phyloP scores from a whole-genome alignment of 2,888 invertebrate genomes.

The Drosophila neotestacea region DNA sequence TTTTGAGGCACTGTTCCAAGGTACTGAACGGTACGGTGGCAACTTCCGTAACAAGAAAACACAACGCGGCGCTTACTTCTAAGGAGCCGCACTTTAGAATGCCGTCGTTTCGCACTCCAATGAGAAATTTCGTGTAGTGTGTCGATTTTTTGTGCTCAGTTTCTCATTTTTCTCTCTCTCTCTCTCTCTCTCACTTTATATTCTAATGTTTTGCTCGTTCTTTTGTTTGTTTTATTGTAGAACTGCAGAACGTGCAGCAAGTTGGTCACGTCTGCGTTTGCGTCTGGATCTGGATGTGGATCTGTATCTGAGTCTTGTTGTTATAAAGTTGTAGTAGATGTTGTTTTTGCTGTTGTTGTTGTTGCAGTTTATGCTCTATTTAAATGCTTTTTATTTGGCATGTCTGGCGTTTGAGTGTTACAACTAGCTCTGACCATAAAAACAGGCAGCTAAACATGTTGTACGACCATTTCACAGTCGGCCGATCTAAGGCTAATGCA shows the following conservation, averaged over 20 bases:
- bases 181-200: slow-evolving; percentile 11
- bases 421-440: slow-evolving; percentile 54
- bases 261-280: slow-evolving; percentile 68
- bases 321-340: slow-evolving; percentile 14
- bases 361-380: slow-evolving; percentile 77
- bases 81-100: slow-evolving; percentile 45
- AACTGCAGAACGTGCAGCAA: slow-evolving; percentile 63
- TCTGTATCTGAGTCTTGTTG: slow-evolving; percentile 29
- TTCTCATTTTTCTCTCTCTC: slow-evolving; percentile 1
- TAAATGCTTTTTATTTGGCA: slow-evolving; percentile 76
- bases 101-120: slow-evolving; percentile 71
- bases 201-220: slow-evolving; percentile 22
- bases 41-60: slow-evolving; percentile 45
- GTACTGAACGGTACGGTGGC: slow-evolving; percentile 8
- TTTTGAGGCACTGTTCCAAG: slow-evolving; percentile 7
- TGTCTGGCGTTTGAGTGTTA: slow-evolving; percentile 74
- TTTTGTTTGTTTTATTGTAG: slow-evolving; percentile 16
- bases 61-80: slow-evolving; percentile 65
- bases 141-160: slow-evolving; percentile 44
- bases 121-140: slow-evolving; percentile 75
- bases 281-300: slow-evolving; percentile 38
- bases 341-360: slow-evolving; percentile 47
- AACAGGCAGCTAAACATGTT: slow-evolving; percentile 59
- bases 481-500: slow-evolving; percentile 73
- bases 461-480: slow-evolving; percentile 47